phyloP scores from a whole-genome alignment of 2,888 invertebrate genomes.

The Drosophila algonquin region DNA sequence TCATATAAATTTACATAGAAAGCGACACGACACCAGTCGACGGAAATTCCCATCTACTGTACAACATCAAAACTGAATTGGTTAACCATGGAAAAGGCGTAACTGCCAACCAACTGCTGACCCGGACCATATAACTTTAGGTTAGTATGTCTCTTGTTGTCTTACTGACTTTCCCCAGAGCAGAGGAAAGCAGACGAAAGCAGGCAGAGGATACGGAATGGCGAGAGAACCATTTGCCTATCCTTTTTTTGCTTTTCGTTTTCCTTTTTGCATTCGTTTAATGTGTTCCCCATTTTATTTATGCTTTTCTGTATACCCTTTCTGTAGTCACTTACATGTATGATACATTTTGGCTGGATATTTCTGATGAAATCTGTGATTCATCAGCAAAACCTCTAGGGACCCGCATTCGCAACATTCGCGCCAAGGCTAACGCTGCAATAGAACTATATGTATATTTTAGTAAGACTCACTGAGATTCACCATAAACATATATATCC shows the following conservation, averaged over 20 bases:
- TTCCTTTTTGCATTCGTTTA: slow-evolving; percentile 54
- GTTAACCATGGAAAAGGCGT: slow-evolving; percentile 53
- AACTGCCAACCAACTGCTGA: slow-evolving; percentile 76
- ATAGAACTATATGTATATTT: too few relatives aligned
- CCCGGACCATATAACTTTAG: slow-evolving; percentile 73
- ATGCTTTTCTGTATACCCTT: slow-evolving; percentile 18
- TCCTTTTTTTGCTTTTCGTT: slow-evolving; percentile 27
- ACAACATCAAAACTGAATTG: slow-evolving; percentile 38
- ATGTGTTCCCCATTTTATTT: slow-evolving; percentile 49
- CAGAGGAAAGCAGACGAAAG: neutral
- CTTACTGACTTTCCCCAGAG: slow-evolving; percentile 48
- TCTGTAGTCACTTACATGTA: too few relatives aligned
- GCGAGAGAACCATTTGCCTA: neutral
- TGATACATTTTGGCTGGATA: neutral
- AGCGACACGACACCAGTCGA: slow-evolving; percentile 54
- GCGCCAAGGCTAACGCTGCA: too few relatives aligned
- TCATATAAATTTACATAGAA: slow-evolving; percentile 78
- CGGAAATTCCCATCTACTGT: slow-evolving; percentile 19
- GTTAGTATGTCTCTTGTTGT: slow-evolving; percentile 66
- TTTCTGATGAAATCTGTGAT: neutral
- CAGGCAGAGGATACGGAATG: neutral
- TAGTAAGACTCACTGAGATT: too few relatives aligned
- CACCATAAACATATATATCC: too few relatives aligned
- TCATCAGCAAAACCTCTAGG: too few relatives aligned
- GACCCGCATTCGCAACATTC: too few relatives aligned